These are phyloP conservation scores for Pagetopsis macropterus DNA, from an alignment of 2,797 vertebrate species.

Conservation along the genomic window DNA sequence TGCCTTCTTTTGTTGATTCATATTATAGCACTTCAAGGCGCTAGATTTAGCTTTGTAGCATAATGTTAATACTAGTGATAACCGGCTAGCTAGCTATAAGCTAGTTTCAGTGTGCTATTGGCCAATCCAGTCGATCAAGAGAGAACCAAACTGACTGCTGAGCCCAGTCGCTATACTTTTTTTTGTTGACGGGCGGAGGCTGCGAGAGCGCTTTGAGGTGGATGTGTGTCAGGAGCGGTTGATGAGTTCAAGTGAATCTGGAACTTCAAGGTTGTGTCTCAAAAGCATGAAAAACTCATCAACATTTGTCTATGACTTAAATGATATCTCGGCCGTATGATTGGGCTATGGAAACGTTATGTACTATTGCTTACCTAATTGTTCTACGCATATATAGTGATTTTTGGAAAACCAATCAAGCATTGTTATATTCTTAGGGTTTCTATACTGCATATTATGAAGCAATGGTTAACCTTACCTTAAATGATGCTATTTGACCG, in stretches of 20 bases:
- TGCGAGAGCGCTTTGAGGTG: accelerated
- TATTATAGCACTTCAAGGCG: neutral
- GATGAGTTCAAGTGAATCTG: neutral
- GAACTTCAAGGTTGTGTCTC: neutral
- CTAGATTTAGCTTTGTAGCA: neutral
- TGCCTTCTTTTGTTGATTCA: neutral
- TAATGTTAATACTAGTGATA: neutral
- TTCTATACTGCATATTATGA: too few relatives aligned
- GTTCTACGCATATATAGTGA: neutral
- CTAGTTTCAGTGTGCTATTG: neutral
- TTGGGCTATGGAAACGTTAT: too few relatives aligned
- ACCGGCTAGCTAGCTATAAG: neutral
- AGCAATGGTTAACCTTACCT: too few relatives aligned
- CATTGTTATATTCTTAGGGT: neutral
- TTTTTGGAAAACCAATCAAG: neutral
- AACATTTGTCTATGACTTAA: neutral
- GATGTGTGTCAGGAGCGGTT: neutral
- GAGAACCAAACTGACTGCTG: neutral
- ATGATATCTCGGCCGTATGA: neutral
- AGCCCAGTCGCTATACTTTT: neutral
- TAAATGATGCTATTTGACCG: too few relatives aligned
- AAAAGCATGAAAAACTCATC: neutral
- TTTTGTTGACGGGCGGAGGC: neutral
- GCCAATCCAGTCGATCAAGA: neutral
- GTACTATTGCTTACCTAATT: neutral